Conservation (phyloP, 2,113 vertebrate species). For the Macroglossus sobrinus region DNA sequence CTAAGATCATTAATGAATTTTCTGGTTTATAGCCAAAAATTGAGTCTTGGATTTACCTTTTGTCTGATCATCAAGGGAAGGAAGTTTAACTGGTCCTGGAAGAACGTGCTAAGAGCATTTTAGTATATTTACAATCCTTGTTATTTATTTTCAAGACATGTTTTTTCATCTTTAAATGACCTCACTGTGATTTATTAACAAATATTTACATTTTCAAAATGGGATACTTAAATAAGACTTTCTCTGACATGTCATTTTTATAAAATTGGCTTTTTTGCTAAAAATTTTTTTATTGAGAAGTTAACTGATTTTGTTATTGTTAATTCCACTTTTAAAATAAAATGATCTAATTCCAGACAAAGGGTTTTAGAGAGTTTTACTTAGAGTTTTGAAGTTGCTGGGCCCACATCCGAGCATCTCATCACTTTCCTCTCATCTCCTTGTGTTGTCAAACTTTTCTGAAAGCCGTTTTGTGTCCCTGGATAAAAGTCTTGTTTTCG, state of each 20-base stretch:
- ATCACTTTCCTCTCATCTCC: not conserved
- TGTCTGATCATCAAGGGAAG: not conserved
- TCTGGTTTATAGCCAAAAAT: not conserved
- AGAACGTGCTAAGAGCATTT: not conserved
- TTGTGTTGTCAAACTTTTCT: constrained; percentile 24
- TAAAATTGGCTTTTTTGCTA: not conserved
- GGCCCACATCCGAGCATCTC: not conserved
- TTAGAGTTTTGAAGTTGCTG: not conserved
- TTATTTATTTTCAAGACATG: constrained; percentile 30
- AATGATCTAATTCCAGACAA: not conserved
- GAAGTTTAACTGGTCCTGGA: not conserved
- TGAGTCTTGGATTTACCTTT: not conserved
- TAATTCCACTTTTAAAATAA: constrained; percentile 12
- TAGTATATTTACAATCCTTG: not conserved
- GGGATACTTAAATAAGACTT: not conserved
- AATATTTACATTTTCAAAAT: constrained; percentile 34
- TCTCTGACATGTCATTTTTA: not conserved
- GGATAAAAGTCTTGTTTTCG: constrained; percentile 34
- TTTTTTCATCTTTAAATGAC: constrained; percentile 27
- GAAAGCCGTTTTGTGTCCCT: constrained; percentile 6
- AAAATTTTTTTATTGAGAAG: not conserved
- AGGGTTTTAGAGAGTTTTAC: not conserved
- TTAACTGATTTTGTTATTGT: not conserved
- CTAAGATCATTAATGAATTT: not conserved
- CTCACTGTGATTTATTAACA: constrained; percentile 21